Conservation (phyloP, 2,113 vertebrate genomes). For the Hydrolagus affinis region DNA sequence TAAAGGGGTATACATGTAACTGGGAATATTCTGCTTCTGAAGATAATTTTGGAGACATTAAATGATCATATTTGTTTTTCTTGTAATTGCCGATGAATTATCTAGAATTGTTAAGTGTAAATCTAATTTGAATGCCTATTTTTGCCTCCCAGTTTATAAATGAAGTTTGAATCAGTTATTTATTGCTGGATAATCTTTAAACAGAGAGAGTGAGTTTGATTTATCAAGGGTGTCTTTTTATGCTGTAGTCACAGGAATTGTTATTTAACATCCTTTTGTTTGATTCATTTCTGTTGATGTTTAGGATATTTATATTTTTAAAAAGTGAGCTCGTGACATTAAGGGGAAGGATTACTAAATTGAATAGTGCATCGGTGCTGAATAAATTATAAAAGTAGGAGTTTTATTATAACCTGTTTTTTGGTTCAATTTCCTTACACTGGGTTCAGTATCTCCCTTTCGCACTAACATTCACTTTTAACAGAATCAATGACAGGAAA, state of each 20-base stretch:
- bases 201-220: conserved; percentile 6
- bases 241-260: not conserved
- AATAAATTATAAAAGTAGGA: conserved; percentile 16
- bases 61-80: conserved; percentile 18
- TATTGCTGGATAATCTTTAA: conserved; percentile 12
- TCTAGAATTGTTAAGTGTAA: conserved; percentile 12
- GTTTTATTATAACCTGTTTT: not conserved
- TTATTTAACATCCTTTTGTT: not conserved
- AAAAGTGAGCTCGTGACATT: not conserved
- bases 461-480: not conserved
- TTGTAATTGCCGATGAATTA: too few species aligned
- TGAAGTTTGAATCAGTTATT: conserved; percentile 22
- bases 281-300: not conserved
- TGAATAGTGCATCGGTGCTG: not conserved
- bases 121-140: conserved; percentile 5
- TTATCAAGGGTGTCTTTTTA: not conserved
- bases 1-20: conserved; percentile 10
- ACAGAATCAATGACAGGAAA: not conserved
- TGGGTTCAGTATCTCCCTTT: conserved; percentile 6
- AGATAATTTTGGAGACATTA: conserved; percentile 4
- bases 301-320: not conserved
- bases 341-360: not conserved
- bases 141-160: not conserved
- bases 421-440: not conserved
- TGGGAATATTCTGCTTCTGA: conserved; percentile 9